A percentile compares a stretch with the other conserved stretches of the same genome.
phyloP scores from a whole-genome alignment of 2,888 invertebrate genomes.

The Agrotis exclamationis region DNA sequence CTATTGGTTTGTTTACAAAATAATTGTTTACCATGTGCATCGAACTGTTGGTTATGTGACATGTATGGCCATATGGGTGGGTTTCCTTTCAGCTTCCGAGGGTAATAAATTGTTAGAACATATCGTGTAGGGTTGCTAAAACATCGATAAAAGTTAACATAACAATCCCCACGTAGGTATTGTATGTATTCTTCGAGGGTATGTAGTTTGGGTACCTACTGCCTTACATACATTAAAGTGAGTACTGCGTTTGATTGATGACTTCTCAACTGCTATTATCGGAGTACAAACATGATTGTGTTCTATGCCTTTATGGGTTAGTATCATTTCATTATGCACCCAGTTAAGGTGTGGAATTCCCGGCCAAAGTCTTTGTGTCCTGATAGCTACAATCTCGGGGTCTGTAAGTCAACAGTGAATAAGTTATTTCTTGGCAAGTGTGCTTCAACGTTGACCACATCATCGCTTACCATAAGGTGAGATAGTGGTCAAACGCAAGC shows the following conservation, averaged over 20 bases:
- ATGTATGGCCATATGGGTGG: neutral
- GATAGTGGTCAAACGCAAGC: too few relatives aligned
- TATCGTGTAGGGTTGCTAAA: neutral
- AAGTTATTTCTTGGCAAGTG: neutral
- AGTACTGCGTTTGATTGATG: neutral
- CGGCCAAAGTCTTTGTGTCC: too few relatives aligned
- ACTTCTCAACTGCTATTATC: neutral
- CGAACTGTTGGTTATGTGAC: constrained; percentile 19
- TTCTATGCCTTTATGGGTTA: neutral
- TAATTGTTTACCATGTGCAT: constrained; percentile 56
- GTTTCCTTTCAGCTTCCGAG: neutral
- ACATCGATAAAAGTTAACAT: constrained; percentile 1
- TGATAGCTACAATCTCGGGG: too few relatives aligned
- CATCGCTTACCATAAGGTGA: too few relatives aligned
- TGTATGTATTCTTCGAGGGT: neutral
- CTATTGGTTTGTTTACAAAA: constrained; percentile 67
- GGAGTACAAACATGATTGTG: neutral
- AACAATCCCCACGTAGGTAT: neutral
- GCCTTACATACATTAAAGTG: neutral
- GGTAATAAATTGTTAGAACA: neutral
- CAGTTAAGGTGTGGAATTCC: too few relatives aligned
- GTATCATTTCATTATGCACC: too few relatives aligned
- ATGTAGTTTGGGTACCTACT: neutral
- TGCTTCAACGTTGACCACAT: neutral
- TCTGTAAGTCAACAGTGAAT: too few relatives aligned